Conservation (phyloP, 64 coral and sea anemone genomes). For the Trachythela sp. region DNA sequence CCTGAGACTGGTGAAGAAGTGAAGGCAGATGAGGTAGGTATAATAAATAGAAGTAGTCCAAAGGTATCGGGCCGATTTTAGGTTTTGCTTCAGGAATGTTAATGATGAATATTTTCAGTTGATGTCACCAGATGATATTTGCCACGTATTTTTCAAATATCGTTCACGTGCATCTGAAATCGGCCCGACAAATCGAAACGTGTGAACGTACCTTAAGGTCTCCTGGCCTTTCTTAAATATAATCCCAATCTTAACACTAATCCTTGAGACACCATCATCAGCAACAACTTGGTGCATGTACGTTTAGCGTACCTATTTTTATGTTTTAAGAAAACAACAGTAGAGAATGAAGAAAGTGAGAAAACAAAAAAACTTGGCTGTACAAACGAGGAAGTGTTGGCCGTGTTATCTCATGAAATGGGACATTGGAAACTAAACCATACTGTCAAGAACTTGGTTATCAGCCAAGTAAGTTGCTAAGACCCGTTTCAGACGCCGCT, state of each 20-base stretch:
- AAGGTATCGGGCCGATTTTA: too few species aligned
- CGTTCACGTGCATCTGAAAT: too few species aligned
- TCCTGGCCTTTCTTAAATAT: too few species aligned
- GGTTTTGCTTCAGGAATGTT: too few species aligned
- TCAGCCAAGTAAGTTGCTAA: neutral
- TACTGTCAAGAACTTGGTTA: constrained; percentile 1
- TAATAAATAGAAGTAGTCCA: too few species aligned
- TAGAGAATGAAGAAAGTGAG: neutral
- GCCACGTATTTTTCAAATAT: too few species aligned
- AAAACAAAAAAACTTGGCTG: neutral
- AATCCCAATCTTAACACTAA: too few species aligned
- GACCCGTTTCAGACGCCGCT: too few species aligned
- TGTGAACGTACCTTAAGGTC: too few species aligned
- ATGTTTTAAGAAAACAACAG: neutral
- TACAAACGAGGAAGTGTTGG: constrained; percentile 2
- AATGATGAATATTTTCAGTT: too few species aligned
- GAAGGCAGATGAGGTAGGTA: constrained; percentile 1
- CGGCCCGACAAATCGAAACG: too few species aligned
- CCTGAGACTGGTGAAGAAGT: neutral
- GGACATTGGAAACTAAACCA: constrained; percentile 26
- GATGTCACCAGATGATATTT: too few species aligned
- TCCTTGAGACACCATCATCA: neutral
- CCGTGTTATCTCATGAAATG: constrained; percentile 9
- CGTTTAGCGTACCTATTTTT: neutral
- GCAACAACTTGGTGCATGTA: neutral